These are phyloP conservation scores for Miichthys miiuy DNA, from an alignment of 2,797 vertebrate genomes.

Conservation along the genomic window DNA sequence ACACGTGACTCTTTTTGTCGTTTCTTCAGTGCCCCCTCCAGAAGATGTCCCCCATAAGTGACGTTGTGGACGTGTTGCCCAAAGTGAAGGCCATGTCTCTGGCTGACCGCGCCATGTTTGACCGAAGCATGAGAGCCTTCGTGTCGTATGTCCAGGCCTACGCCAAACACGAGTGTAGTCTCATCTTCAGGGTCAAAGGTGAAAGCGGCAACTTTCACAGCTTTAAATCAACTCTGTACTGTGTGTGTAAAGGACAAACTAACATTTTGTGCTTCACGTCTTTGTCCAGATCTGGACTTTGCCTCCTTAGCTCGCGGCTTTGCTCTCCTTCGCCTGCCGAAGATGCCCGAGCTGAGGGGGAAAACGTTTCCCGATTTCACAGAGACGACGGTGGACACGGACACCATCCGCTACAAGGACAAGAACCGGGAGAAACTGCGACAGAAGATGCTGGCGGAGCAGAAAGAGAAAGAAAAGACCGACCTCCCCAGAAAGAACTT, in stretches of 20 bases:
- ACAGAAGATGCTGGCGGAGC: slow-evolving; percentile 88
- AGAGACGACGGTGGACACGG: slow-evolving; percentile 86
- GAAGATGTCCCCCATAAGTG: slow-evolving; percentile 82
- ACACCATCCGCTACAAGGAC: slow-evolving; percentile 94
- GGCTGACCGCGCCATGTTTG: slow-evolving; percentile 92
- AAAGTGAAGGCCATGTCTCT: slow-evolving; percentile 89
- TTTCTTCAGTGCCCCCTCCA: slow-evolving; percentile 91
- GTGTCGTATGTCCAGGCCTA: slow-evolving; percentile 95
- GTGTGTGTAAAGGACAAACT: not conserved
- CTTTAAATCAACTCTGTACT: not conserved
- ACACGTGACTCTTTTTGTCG: not conserved
- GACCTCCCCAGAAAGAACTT: slow-evolving; percentile 77
- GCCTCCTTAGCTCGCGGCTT: slow-evolving; percentile 90
- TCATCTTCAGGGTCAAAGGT: slow-evolving; percentile 98
- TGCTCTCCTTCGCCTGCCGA: slow-evolving; percentile 93
- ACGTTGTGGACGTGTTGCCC: slow-evolving; percentile 89
- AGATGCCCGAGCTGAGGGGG: slow-evolving; percentile 94
- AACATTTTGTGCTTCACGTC: not conserved
- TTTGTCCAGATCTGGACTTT: slow-evolving; percentile 91
- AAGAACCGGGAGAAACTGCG: slow-evolving; percentile 93
- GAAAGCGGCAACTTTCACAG: not conserved
- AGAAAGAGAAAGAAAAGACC: slow-evolving; percentile 69
- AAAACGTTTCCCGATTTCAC: slow-evolving; percentile 89
- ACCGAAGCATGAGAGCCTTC: slow-evolving; percentile 93
- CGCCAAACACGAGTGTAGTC: slow-evolving; percentile 94